phyloP scores from a whole-genome alignment of 2,113 vertebrate species.

The Larimichthys polyactis region DNA sequence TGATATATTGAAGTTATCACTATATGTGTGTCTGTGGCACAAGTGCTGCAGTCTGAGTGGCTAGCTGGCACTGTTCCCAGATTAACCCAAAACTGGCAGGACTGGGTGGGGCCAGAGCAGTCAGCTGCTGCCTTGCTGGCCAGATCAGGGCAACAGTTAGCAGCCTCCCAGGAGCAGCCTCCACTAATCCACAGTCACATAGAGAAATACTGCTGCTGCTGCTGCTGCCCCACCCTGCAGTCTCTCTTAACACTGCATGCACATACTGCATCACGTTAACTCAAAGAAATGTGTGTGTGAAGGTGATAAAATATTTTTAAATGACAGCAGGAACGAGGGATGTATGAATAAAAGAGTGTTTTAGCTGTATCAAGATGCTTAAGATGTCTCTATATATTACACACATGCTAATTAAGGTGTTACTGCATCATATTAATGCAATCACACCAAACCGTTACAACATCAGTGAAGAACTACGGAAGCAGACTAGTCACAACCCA shows the following conservation, averaged over 20 bases:
- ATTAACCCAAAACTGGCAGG: conserved; percentile 48
- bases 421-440: not conserved
- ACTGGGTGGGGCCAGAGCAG: conserved; percentile 57
- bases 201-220: conserved; percentile 41
- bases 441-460: conserved; percentile 10
- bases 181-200: conserved; percentile 59
- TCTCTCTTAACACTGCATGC: conserved; percentile 18
- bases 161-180: conserved; percentile 56
- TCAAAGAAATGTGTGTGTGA: not conserved
- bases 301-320: not conserved
- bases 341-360: not conserved
- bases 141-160: conserved; percentile 65
- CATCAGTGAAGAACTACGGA: conserved; percentile 17
- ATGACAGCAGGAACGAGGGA: not conserved
- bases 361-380: not conserved
- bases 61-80: conserved; percentile 72
- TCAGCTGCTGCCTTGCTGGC: conserved; percentile 55
- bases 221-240: conserved; percentile 52
- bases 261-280: conserved; percentile 37
- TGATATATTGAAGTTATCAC: conserved; percentile 3
- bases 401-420: conserved; percentile 11
- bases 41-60: conserved; percentile 66
- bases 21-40: conserved; percentile 26
- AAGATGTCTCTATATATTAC: not conserved
- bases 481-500: conserved; percentile 18